Percentiles rank a stretch among this genome's conserved stretches.
Evolutionary conservation across 2,797 vertebrate species (phyloP).

Genomic region (Sorex maritimensis): DNA sequence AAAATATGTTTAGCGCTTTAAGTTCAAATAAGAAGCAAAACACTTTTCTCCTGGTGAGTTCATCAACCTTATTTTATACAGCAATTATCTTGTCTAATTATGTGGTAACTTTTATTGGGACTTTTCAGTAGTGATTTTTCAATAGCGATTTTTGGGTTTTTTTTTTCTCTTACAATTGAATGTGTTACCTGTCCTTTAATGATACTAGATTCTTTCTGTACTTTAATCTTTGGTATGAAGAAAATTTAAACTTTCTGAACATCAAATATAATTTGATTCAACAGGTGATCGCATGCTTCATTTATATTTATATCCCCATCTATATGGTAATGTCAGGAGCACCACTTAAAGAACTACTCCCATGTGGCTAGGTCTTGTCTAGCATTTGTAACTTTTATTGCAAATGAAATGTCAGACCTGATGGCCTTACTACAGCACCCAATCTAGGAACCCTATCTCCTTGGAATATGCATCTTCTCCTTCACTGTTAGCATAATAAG

Average conservation of each 20-base stretch:
- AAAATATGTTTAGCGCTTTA: background rate
- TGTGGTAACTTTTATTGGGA: background rate
- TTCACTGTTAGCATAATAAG: conserved; percentile 52
- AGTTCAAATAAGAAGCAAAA: background rate
- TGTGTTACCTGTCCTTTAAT: conserved; percentile 6
- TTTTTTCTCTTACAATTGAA: conserved; percentile 61
- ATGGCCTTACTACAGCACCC: background rate
- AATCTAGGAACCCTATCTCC: background rate
- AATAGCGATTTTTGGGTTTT: background rate
- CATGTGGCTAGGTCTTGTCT: conserved; percentile 64
- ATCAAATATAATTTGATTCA: conserved; percentile 78
- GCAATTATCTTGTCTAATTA: conserved; percentile 21
- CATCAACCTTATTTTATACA: background rate
- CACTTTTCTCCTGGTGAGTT: background rate
- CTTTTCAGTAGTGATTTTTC: conserved; percentile 33
- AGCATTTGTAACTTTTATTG: conserved; percentile 80
- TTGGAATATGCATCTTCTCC: background rate
- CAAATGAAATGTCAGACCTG: conserved; percentile 82
- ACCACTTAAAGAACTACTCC: conserved; percentile 60
- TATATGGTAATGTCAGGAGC: conserved; percentile 79
- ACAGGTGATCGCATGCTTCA: conserved; percentile 64
- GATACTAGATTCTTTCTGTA: conserved; percentile 66
- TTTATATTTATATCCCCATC: conserved; percentile 83
- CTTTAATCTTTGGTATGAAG: conserved; percentile 72
- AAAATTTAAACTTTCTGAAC: conserved; percentile 74